phyloP scores from a whole-genome alignment of 2,888 invertebrate genomes.

The Orthosia gracilis region DNA sequence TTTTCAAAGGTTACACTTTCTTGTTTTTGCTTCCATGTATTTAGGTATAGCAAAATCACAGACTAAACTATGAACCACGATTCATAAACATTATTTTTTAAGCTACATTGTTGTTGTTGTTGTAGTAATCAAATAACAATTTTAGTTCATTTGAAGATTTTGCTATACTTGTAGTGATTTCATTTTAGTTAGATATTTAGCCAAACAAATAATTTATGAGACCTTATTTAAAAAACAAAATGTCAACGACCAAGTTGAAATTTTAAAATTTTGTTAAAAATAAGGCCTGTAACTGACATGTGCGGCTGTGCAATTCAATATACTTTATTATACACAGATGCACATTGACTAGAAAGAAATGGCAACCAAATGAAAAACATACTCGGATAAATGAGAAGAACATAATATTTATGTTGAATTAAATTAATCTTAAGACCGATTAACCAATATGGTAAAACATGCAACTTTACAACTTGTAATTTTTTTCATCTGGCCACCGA shows the following conservation, averaged over 20 bases:
- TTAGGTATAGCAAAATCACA: constrained; percentile 63
- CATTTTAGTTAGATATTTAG: constrained; percentile 68
- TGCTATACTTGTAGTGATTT: constrained; percentile 52
- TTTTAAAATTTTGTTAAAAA: constrained; percentile 39
- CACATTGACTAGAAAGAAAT: constrained; percentile 55
- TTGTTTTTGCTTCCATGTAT: constrained; percentile 67
- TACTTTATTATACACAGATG: constrained; percentile 63
- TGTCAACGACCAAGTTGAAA: not conserved
- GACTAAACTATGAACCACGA: not conserved
- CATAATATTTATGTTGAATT: not conserved
- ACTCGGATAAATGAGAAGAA: not conserved
- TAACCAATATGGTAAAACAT: not conserved
- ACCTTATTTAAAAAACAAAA: constrained; percentile 53
- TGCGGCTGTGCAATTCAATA: constrained; percentile 62
- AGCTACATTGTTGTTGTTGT: not conserved
- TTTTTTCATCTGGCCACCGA: constrained; percentile 57
- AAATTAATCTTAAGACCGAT: not conserved
- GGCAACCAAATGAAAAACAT: constrained; percentile 57
- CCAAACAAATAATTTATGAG: constrained; percentile 67
- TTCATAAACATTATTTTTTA: not conserved
- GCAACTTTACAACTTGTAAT: not conserved
- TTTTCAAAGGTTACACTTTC: constrained; percentile 37
- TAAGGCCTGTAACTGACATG: constrained; percentile 58
- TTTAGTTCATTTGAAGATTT: constrained; percentile 29
- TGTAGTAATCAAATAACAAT: not conserved